Evolutionary conservation across 2,113 vertebrate genomes (phyloP).

Genomic region (Pelecanoides urinatrix): DNA sequence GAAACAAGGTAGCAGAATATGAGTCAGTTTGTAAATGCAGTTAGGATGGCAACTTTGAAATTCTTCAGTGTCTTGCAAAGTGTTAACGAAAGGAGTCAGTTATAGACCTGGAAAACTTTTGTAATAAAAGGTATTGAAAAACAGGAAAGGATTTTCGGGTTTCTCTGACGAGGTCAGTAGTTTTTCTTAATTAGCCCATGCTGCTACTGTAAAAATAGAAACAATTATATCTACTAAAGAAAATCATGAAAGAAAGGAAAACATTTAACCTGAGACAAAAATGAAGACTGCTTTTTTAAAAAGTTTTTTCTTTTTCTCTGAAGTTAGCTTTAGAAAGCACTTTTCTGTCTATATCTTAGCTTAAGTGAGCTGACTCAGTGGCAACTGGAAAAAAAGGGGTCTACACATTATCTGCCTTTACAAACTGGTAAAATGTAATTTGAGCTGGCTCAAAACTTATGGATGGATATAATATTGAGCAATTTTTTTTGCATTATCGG

Average conservation of each 20-base stretch:
- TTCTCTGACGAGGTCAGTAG: background rate
- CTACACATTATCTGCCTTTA: background rate
- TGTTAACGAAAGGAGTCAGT: background rate
- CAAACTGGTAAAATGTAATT: background rate
- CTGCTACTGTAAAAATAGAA: background rate
- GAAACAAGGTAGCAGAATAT: background rate
- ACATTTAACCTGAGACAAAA: background rate
- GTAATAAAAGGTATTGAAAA: background rate
- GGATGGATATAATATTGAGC: background rate
- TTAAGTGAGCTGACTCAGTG: background rate
- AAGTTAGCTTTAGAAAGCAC: background rate
- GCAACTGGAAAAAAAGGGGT: background rate
- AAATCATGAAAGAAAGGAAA: background rate
- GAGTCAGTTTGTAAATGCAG: background rate
- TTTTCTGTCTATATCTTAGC: background rate
- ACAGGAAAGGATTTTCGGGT: background rate
- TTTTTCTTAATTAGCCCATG: background rate
- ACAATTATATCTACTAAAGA: background rate
- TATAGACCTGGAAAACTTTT: background rate
- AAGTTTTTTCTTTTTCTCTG: background rate
- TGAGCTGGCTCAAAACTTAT: background rate
- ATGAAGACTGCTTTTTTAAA: rapidly evolving
- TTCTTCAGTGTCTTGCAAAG: background rate
- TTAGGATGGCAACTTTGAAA: background rate
- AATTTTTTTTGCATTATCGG: background rate